Evolutionary conservation across 2,888 invertebrate genomes (phyloP), one percentile per base, ranked within the genome.

Genomic region (Thysanoteuthis rhombus): DNA sequence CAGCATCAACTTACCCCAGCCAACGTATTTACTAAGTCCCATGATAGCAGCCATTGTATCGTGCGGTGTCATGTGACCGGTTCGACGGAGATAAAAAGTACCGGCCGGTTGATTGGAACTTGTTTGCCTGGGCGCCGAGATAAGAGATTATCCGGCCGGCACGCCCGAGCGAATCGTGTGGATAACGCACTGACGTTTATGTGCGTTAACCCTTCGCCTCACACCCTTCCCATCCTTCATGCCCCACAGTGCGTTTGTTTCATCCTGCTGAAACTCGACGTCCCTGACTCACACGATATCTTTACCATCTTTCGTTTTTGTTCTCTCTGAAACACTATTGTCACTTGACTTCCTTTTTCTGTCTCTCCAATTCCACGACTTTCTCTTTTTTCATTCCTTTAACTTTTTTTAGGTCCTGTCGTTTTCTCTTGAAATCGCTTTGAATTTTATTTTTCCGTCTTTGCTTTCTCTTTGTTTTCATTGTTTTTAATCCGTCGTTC

Each of bases 41-140:
- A 75, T 75, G 75, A 75, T 75, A 75, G 75, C 75, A 36, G 75
- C 75, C n/a, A 75, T 75, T 75, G 75, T 75, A 75, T 75, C 75
- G 75, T 75, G 75, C 75, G 75, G 75, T 75, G 75, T 75, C 75
- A 75, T 75, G 75, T 75, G 75, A 75, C 75, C 75, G 75, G 75
- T 75, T 75, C 75, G 75, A 36, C 75, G 75, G 75, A 75, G 75
- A 75, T 75, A 75, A 75, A 75, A 75, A 75, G 75, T 75, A 75
- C 75, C 75, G 75, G 75, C 75, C 75, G 75, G n/a, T 75, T 75
- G 75, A 75, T 75, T 75, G 75, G 75, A 75, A 75, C 75, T 75
- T 75, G 75, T 75, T 75, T 75, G 75, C 75, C 75, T 75, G 75
- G 75, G 75, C 75, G 75, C 75, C 75, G 75, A 75, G 75, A 75